Percentiles rank a stretch among this genome's conserved stretches.
Evolutionary conservation across 2,888 invertebrate species (phyloP).

Genomic region (Pocota personata): DNA sequence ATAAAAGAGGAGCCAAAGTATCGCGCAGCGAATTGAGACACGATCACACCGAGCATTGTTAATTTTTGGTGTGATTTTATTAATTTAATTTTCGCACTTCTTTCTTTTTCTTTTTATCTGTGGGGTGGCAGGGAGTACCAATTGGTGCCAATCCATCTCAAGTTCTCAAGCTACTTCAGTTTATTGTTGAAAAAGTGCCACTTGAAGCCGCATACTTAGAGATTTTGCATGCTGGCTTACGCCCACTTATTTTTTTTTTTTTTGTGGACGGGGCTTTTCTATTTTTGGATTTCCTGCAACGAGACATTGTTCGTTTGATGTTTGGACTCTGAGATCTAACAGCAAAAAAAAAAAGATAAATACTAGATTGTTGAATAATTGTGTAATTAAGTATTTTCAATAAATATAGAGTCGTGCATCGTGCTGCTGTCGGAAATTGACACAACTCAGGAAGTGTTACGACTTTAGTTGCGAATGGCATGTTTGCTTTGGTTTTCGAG

Average conservation of each 20-base stretch:
- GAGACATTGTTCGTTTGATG: neutral
- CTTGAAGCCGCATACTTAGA: constrained; percentile 2
- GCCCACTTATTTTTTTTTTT: neutral
- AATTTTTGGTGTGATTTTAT: neutral
- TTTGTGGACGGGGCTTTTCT: neutral
- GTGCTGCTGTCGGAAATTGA: neutral
- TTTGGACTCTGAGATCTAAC: neutral
- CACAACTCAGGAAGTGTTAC: neutral
- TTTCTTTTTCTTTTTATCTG: neutral
- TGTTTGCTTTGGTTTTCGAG: neutral
- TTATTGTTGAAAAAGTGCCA: constrained; percentile 1
- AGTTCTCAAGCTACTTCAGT: constrained; percentile 2
- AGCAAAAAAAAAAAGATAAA: neutral
- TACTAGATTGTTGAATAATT: neutral
- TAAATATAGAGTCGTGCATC: neutral
- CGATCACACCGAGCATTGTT: neutral
- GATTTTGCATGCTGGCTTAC: constrained; percentile 26
- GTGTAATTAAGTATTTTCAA: neutral
- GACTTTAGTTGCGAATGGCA: neutral
- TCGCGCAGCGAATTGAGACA: neutral
- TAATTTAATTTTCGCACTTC: neutral
- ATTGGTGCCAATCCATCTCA: constrained; percentile 19
- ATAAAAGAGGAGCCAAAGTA: neutral
- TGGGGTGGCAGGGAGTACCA: neutral
- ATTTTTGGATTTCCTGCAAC: constrained; percentile 43